These are phyloP conservation scores for Festucalex cinctus DNA, from an alignment of 2,113 vertebrate species.

Conservation along the genomic window DNA sequence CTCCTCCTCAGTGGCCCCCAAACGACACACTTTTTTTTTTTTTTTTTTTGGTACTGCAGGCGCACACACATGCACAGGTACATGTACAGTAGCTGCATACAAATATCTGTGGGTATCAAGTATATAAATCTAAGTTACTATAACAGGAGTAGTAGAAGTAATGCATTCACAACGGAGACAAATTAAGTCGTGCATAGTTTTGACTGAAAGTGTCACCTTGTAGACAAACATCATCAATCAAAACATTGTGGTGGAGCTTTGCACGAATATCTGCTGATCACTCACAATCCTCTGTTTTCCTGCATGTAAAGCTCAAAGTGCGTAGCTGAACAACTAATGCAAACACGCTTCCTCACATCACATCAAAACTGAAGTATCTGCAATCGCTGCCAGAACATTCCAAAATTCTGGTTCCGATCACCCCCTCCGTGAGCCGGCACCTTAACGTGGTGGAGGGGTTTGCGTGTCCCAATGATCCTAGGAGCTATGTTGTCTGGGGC, in stretches of 20 bases:
- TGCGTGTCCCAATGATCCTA: too few species aligned
- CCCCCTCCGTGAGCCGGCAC: too few species aligned
- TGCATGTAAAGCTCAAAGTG: too few species aligned
- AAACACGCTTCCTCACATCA: too few species aligned
- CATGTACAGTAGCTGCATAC: conserved; percentile 10
- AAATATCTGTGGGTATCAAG: conserved; percentile 21
- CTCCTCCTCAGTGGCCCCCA: conserved; percentile 64
- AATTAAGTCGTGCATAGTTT: conserved; percentile 44
- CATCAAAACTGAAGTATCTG: too few species aligned
- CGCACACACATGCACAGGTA: conserved; percentile 30
- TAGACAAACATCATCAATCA: conserved; percentile 59
- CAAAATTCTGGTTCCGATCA: too few species aligned
- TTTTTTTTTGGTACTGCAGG: background rate
- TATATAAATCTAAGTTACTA: background rate
- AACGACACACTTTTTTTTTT: conserved; percentile 33
- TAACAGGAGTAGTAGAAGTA: too few species aligned
- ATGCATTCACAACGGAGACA: conserved; percentile 43
- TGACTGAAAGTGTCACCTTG: conserved; percentile 66
- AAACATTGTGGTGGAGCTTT: conserved; percentile 32
- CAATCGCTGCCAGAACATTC: too few species aligned
- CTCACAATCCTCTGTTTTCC: conserved; percentile 15
- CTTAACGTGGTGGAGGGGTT: too few species aligned
- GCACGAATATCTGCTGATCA: conserved; percentile 31
- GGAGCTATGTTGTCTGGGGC: too few species aligned
- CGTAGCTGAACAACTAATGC: too few species aligned